These are phyloP conservation scores for Styela plicata DNA, from an alignment of 23 tunicate genomes.

Conservation along the genomic window DNA sequence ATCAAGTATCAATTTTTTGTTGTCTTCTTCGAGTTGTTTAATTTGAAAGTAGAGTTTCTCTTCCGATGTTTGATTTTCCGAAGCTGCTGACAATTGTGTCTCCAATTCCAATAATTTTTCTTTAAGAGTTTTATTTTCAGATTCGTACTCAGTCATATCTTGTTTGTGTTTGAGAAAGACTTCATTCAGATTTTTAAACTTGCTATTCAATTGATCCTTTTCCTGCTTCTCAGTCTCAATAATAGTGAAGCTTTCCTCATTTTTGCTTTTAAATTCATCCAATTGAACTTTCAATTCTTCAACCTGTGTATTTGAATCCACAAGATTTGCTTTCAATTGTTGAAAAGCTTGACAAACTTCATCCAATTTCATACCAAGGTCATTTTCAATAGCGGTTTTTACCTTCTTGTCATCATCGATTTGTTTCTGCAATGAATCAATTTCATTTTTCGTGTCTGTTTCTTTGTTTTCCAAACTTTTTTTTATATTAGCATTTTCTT, in stretches of 20 bases:
- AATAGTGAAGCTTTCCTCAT: neutral
- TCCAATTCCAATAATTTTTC: slow-evolving; percentile 6
- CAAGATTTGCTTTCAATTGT: neutral
- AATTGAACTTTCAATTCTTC: neutral
- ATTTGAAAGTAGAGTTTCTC: neutral
- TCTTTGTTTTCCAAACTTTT: neutral
- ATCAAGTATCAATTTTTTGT: neutral
- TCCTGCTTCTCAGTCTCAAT: neutral
- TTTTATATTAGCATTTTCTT: slow-evolving; percentile 1
- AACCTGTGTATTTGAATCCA: neutral
- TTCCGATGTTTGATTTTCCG: neutral
- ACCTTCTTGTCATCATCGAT: neutral
- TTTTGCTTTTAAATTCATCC: slow-evolving; percentile 5
- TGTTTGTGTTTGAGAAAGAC: neutral
- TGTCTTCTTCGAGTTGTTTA: neutral
- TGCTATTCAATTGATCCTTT: neutral
- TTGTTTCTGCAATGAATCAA: slow-evolving; percentile 5
- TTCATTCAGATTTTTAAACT: neutral
- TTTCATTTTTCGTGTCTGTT: neutral
- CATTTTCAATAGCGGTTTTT: neutral
- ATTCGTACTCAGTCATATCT: neutral
- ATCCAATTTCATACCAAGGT: slow-evolving; percentile 6
- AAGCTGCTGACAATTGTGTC: slow-evolving; percentile 2
- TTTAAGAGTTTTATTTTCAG: neutral
- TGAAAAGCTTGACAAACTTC: neutral